These are phyloP conservation scores for Andrena trimmerana DNA, from an alignment of 2,888 invertebrate genomes.

Conservation along the genomic window DNA sequence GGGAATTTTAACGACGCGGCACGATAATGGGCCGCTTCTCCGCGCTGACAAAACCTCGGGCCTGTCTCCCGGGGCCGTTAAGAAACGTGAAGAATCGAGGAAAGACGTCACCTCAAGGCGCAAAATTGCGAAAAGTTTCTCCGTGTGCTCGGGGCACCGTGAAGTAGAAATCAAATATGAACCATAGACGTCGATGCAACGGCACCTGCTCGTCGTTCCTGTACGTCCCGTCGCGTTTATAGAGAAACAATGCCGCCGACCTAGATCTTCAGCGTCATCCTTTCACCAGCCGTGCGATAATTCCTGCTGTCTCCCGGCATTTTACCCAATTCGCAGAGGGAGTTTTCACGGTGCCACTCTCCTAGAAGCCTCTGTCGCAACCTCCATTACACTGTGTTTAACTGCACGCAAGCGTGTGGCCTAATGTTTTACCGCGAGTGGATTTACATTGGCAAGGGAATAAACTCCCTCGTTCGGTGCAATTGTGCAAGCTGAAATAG, in stretches of 20 bases:
- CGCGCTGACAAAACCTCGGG: background rate
- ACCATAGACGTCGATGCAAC: background rate
- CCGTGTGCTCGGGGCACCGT: background rate
- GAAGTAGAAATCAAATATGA: slow-evolving; percentile 5
- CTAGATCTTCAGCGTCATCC: slow-evolving; percentile 51
- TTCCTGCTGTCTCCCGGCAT: slow-evolving; percentile 7
- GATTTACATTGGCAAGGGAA: background rate
- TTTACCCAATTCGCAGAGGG: background rate
- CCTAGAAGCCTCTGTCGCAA: background rate
- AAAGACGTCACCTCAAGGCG: background rate
- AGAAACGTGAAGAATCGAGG: background rate
- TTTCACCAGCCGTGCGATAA: slow-evolving; percentile 45
- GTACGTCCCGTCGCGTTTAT: slow-evolving; percentile 9
- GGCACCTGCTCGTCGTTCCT: slow-evolving; percentile 12
- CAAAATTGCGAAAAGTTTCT: background rate
- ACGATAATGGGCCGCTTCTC: background rate
- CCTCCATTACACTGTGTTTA: background rate
- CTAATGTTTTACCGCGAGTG: background rate
- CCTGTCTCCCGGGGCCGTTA: background rate
- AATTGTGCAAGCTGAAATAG: slow-evolving; percentile 27
- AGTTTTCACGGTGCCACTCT: background rate
- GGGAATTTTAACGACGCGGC: background rate
- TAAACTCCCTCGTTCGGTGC: slow-evolving; percentile 11
- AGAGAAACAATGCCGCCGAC: slow-evolving; percentile 38
- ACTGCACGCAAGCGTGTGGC: background rate